phyloP scores from a whole-genome alignment of 2,113 vertebrate species.

The Neodontobutis hainanensis region DNA sequence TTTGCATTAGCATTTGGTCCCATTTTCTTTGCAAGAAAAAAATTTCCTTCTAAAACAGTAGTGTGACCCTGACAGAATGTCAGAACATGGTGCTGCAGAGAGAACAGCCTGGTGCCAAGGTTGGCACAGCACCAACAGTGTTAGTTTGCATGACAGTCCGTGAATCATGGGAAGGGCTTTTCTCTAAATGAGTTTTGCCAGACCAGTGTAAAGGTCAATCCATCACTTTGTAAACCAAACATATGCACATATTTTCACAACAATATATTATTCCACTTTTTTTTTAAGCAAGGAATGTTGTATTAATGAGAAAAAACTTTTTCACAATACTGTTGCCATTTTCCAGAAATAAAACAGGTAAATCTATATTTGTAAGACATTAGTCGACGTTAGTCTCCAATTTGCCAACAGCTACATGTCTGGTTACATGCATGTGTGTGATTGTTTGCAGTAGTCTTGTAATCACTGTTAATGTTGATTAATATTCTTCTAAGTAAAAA shows the following conservation, averaged over 20 bases:
- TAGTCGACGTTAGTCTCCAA: no score
- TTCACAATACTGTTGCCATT: background rate
- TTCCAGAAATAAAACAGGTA: no score
- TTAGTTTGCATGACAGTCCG: background rate
- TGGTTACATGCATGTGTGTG: no score
- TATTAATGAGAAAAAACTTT: background rate
- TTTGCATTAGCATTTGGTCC: background rate
- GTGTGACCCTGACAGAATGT: background rate
- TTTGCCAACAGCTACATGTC: no score
- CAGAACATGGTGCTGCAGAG: background rate
- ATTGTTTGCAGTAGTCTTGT: no score
- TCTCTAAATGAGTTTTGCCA: constrained; percentile 12
- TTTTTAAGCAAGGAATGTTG: background rate
- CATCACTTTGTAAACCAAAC: constrained; percentile 7
- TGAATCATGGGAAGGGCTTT: constrained; percentile 10
- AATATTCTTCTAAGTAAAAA: no score
- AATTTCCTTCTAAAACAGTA: background rate
- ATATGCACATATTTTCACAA: background rate
- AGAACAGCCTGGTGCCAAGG: background rate
- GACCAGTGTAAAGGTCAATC: constrained; percentile 6
- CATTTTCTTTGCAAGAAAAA: background rate
- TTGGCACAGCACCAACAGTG: constrained; percentile 1
- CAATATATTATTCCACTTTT: background rate
- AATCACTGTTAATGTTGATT: no score
- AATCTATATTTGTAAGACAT: no score